Evolutionary conservation across 2,797 vertebrate species (phyloP).

Genomic region (Taenioides sp.): DNA sequence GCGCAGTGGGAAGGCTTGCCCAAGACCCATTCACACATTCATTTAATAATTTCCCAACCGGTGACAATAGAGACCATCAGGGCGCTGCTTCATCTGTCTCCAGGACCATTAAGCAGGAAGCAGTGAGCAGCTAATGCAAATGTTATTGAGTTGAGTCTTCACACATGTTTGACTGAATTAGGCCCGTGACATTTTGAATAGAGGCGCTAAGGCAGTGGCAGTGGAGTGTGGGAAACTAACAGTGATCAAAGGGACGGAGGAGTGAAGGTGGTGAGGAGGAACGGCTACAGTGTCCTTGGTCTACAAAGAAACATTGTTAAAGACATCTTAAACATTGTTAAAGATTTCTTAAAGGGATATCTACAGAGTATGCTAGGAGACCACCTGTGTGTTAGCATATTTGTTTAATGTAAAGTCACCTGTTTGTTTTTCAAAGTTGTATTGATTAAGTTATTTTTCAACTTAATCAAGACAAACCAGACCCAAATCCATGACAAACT

Average conservation of each 20-base stretch:
- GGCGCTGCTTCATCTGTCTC: conserved; percentile 30
- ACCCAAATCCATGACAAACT: background rate
- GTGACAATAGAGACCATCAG: conserved; percentile 30
- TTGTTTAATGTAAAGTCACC: background rate
- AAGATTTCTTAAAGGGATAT: background rate
- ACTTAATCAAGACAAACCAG: background rate
- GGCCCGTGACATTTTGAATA: conserved; percentile 26
- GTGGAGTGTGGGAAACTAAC: conserved; percentile 22
- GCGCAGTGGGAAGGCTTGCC: conserved; percentile 3
- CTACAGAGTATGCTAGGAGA: background rate
- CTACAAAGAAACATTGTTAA: background rate
- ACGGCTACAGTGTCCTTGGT: background rate
- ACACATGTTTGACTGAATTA: conserved; percentile 44
- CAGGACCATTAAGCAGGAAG: conserved; percentile 35
- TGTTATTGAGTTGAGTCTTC: conserved; percentile 19
- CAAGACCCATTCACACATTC: conserved; percentile 17
- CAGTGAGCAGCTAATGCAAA: conserved; percentile 23
- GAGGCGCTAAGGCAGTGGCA: conserved; percentile 14
- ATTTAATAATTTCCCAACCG: conserved; percentile 29
- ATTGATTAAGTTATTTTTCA: too few relatives aligned
- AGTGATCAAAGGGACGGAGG: conserved; percentile 14
- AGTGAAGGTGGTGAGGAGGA: background rate
- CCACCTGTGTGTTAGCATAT: background rate
- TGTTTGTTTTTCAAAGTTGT: background rate
- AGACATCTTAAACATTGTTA: background rate